Conservation (phyloP, 2,113 vertebrate genomes). For the Stictonetta naevosa region DNA sequence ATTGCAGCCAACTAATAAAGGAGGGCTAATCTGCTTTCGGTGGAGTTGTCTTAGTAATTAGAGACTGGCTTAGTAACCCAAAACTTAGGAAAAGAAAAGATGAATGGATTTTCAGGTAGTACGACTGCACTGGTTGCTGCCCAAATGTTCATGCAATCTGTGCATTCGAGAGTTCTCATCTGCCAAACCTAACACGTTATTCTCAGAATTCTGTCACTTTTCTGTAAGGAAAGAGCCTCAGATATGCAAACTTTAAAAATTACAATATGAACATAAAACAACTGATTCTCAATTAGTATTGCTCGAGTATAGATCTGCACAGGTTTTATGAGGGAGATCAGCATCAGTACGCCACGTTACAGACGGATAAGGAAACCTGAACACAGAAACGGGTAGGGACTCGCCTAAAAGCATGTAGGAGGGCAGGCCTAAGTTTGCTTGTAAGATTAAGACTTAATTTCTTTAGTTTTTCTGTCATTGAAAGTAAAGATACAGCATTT, state of each 20-base stretch:
- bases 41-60: not conserved
- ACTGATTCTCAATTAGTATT: not conserved
- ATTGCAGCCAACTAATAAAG: not conserved
- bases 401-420: not conserved
- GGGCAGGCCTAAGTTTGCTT: not conserved
- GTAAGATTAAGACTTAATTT: not conserved
- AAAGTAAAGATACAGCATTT: not conserved
- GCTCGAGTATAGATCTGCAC: not conserved
- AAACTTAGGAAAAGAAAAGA: not conserved
- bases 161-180: not conserved
- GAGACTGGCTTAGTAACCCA: not conserved
- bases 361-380: fast-evolving
- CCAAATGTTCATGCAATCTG: not conserved
- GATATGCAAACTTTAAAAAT: not conserved
- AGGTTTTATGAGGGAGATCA: not conserved
- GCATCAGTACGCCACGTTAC: not conserved
- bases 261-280: not conserved
- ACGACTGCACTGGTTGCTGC: not conserved
- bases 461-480: not conserved
- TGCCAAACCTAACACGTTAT: not conserved
- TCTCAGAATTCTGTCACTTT: not conserved
- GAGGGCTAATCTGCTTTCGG: not conserved
- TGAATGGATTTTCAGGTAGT: not conserved
- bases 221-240: not conserved
- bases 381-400: not conserved